Evolutionary conservation across 2,888 invertebrate genomes (phyloP).

Genomic region (Stenoptilia bipunctidactyla): DNA sequence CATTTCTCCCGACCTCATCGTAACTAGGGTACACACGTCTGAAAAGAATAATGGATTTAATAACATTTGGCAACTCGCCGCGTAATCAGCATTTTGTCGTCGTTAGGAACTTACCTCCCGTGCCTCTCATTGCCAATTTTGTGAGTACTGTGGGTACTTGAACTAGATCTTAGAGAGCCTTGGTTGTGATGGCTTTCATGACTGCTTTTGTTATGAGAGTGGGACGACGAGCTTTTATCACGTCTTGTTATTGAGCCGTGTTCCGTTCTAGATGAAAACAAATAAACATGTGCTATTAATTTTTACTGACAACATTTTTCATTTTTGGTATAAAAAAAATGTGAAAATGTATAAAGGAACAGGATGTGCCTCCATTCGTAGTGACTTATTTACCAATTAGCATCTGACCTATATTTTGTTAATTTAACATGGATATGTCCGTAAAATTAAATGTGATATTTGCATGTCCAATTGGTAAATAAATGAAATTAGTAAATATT

Average conservation of each 20-base stretch:
- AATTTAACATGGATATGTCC: no score
- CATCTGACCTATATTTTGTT: no score
- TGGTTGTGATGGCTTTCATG: constrained; percentile 47
- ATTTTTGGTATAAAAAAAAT: no score
- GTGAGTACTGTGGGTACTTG: constrained; percentile 71
- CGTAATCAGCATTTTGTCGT: constrained; percentile 16
- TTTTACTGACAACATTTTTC: no score
- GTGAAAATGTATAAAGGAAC: no score
- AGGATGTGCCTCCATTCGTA: no score
- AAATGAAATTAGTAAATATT: neutral
- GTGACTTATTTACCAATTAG: no score
- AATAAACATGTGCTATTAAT: no score
- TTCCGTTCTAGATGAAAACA: constrained; percentile 32
- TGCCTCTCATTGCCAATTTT: constrained; percentile 65
- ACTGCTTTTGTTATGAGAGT: constrained; percentile 41
- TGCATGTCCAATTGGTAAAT: no score
- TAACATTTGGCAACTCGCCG: constrained; percentile 6
- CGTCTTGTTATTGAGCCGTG: constrained; percentile 55
- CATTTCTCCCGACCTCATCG: constrained; percentile 42
- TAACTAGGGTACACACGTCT: constrained; percentile 57
- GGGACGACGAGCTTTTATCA: constrained; percentile 46
- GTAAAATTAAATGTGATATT: no score
- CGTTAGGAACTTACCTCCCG: constrained; percentile 31
- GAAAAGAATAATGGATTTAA: constrained; percentile 19
- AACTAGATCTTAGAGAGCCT: constrained; percentile 72